A percentile compares a stretch with the other conserved stretches of the same genome.
These are phyloP conservation scores for Cyprinodon diabolis DNA, from an alignment of 2,797 vertebrate genomes.

Conservation along the genomic window DNA sequence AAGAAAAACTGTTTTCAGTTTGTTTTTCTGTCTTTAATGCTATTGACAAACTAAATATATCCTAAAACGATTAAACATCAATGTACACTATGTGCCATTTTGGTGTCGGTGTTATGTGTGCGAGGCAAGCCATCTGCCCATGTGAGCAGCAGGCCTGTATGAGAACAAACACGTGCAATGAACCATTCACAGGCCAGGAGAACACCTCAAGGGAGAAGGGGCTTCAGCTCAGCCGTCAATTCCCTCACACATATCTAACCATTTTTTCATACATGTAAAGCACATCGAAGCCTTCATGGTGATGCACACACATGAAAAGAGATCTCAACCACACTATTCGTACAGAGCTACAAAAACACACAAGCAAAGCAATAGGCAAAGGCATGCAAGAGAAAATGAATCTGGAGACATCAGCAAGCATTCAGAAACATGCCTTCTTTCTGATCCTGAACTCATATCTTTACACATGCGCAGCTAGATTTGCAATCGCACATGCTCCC, in stretches of 20 bases:
- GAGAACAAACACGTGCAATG: constrained; percentile 55
- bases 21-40: background rate
- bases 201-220: constrained; percentile 56
- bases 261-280: constrained; percentile 11
- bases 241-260: background rate
- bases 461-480: constrained; percentile 55
- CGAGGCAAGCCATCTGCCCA: constrained; percentile 43
- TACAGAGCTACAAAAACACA: background rate
- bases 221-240: constrained; percentile 36
- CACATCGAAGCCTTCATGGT: background rate
- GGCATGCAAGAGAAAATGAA: constrained; percentile 3
- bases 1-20: background rate
- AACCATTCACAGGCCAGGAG: constrained; percentile 48
- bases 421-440: constrained; percentile 25
- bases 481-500: constrained; percentile 57
- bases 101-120: constrained; percentile 20
- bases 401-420: constrained; percentile 23
- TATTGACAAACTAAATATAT: background rate
- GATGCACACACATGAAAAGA: constrained; percentile 7
- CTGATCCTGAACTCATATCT: constrained; percentile 53
- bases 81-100: constrained; percentile 11
- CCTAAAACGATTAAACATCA: constrained; percentile 9
- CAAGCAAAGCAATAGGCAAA: constrained; percentile 8
- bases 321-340: background rate
- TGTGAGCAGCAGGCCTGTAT: constrained; percentile 32